phyloP scores from a whole-genome alignment of 2,888 invertebrate species.

The Steinernema carpocapsae region DNA sequence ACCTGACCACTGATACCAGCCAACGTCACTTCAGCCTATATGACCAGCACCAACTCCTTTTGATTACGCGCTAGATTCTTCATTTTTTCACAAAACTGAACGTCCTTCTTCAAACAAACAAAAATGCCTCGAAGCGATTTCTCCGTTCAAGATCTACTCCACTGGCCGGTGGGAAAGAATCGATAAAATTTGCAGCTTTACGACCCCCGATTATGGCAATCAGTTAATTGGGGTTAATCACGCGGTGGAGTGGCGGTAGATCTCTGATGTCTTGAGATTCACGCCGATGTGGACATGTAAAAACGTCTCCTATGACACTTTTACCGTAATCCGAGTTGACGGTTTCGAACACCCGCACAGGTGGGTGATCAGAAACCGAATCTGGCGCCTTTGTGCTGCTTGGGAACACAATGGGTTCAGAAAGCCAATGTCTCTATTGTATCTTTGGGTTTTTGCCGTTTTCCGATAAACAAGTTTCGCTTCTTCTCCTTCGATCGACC shows the following conservation, averaged over 20 bases:
- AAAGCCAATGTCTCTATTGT: not conserved
- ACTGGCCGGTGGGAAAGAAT: slow-evolving; percentile 1
- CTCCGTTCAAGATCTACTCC: too few species aligned
- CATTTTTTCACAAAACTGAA: too few species aligned
- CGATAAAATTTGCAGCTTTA: slow-evolving; percentile 7
- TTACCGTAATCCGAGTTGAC: not conserved
- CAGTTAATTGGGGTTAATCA: slow-evolving; percentile 3
- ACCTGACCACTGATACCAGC: too few species aligned
- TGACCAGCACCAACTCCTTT: too few species aligned
- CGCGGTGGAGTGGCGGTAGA: not conserved
- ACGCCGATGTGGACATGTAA: not conserved
- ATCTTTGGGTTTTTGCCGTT: not conserved
- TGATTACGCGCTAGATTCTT: too few species aligned
- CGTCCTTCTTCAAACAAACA: too few species aligned
- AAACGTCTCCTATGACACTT: too few species aligned
- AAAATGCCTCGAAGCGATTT: not conserved
- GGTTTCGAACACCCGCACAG: not conserved
- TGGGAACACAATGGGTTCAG: too few species aligned
- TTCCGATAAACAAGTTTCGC: slow-evolving; percentile 25
- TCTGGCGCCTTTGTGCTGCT: not conserved
- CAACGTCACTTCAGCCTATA: too few species aligned
- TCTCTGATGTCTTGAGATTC: not conserved
- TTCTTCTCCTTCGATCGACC: not conserved
- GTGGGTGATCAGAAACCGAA: too few species aligned
- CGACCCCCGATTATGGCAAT: not conserved